Percentiles rank a stretch among this genome's conserved stretches.
Evolutionary conservation across 1,140 invertebrate species (phyloP).

Genomic region (Drosophila orena): DNA sequence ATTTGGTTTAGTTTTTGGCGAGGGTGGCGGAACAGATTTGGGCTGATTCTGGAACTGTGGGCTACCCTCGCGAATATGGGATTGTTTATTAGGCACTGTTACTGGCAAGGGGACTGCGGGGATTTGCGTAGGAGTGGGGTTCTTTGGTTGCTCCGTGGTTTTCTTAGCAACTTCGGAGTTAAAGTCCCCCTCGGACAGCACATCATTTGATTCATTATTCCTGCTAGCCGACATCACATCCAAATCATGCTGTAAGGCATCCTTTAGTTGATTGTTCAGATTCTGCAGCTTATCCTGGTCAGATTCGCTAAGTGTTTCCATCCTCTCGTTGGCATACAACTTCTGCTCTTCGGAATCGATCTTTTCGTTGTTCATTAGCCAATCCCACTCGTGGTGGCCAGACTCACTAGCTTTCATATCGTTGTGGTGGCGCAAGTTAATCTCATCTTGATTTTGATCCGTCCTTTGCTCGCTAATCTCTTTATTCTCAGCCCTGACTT

Average conservation of each 20-base stretch:
- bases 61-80: slow-evolving; percentile 7
- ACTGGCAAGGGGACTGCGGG: neutral
- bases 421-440: slow-evolving; percentile 12
- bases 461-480: neutral
- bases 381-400: slow-evolving; percentile 51
- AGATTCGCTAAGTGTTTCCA: slow-evolving; percentile 7
- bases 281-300: slow-evolving; percentile 11
- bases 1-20: slow-evolving; percentile 5
- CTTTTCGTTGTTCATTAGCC: slow-evolving; percentile 37
- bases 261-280: neutral
- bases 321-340: neutral
- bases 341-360: slow-evolving; percentile 5
- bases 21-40: neutral
- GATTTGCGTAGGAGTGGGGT: neutral
- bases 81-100: neutral
- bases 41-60: slow-evolving; percentile 17
- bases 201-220: neutral
- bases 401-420: neutral
- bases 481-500: neutral
- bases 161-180: neutral
- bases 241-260: slow-evolving; percentile 5
- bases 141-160: neutral
- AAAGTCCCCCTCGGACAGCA: neutral
- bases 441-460: slow-evolving; percentile 11
- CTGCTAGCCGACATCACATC: neutral